A percentile compares a stretch with the other conserved stretches of the same genome.
These are phyloP conservation scores for Calypte anna DNA, from an alignment of 2,113 vertebrate genomes.

Conservation along the genomic window DNA sequence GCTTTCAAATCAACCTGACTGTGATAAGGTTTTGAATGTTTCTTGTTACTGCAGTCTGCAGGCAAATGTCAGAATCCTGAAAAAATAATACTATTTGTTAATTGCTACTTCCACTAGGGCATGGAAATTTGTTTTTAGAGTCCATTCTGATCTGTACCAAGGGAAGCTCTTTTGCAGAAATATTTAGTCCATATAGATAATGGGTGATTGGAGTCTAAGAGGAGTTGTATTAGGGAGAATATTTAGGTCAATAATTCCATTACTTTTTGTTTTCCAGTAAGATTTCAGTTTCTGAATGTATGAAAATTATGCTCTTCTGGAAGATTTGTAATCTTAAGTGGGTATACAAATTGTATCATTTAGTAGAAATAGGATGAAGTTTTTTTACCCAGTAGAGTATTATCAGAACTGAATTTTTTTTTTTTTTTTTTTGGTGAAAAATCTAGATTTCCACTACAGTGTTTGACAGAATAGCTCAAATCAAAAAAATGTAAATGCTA, in stretches of 20 bases:
- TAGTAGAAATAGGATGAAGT: background rate
- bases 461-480: background rate
- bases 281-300: background rate
- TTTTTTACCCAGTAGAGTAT: background rate
- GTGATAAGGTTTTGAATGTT: background rate
- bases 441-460: background rate
- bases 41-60: background rate
- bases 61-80: background rate
- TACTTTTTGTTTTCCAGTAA: background rate
- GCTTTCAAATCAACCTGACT: constrained; percentile 22
- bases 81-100: background rate
- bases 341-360: background rate
- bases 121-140: background rate
- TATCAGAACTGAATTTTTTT: background rate
- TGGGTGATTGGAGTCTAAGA: background rate
- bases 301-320: background rate
- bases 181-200: background rate
- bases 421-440: background rate
- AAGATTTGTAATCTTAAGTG: background rate
- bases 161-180: background rate
- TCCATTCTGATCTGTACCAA: background rate
- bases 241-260: background rate
- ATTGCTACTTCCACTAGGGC: background rate
- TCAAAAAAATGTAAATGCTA: background rate
- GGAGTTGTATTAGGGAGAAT: background rate